Evolutionary conservation across 1,140 invertebrate species (phyloP), one percentile per base, ranked within the genome.

Genomic region (Contarinia nasturtii): DNA sequence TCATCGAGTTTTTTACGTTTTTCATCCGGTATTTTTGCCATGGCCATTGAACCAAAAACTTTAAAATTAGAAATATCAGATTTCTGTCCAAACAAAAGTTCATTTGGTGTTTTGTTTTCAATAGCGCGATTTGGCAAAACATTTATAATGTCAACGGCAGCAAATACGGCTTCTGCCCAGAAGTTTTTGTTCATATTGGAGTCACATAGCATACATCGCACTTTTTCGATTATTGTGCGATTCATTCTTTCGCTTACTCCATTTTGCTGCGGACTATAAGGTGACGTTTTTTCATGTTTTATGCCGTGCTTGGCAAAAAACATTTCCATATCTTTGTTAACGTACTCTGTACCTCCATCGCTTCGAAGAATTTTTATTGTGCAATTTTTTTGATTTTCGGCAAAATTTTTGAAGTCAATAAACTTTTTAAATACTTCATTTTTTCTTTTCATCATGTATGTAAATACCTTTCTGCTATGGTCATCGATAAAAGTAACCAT

Each of bases 121-220:
- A 51, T 46, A 43, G 46, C 52, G 41, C 12, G 57, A 1, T 45
- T 50, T 17, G 44, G 27, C 10, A 43, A 50, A 27, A 52, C 42
- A 38, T 57, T 57, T 11, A 49, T 44, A 42, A 55, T 43, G 34
- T 55, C 54, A 7, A 51, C 53, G 12, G 54, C 50, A 44, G 48
- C 56, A 51, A 48, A 11, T 7, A 45, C 43, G 5, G 51, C 63
- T 48, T 67, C 64, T 22, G 57, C 64, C 65, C 66, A 68, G 50
- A 60, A 61, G 22, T 21, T 45, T 48, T 55, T 54, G n/a, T 46
- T 27, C 10, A 68, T 37, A 11, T 53, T 43, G 42, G 53, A 52
- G 47, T 67, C 56, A 11, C 56, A 47, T 11, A 68, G 36, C 34
- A 68, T 46, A 43, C 59, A 57, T 14, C 55, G 61, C 36, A n/a